These are phyloP conservation scores for Drosophila heteroneura DNA, from an alignment of 2,888 invertebrate species.

Conservation along the genomic window DNA sequence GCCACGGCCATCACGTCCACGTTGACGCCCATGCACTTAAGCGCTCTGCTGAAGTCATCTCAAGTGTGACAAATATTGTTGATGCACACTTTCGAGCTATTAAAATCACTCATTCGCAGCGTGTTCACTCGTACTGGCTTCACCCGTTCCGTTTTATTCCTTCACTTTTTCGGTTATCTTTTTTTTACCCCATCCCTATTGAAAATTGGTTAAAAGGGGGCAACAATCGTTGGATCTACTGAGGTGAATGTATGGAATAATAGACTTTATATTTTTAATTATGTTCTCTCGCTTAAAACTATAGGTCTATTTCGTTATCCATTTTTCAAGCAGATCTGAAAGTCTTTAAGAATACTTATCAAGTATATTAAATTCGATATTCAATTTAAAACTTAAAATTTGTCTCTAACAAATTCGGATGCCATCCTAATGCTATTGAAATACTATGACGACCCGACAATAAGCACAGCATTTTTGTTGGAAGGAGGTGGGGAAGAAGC, in stretches of 20 bases:
- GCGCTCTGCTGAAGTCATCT: constrained; percentile 39
- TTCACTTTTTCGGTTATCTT: not conserved
- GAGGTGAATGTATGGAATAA: not conserved
- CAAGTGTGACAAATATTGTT: constrained; percentile 62
- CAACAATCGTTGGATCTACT: not conserved
- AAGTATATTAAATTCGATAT: not conserved
- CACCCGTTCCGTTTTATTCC: not conserved
- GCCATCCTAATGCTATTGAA: not conserved
- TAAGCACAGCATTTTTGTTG: not conserved
- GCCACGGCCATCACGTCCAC: constrained; percentile 13
- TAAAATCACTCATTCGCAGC: constrained; percentile 67
- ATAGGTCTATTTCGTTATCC: not conserved
- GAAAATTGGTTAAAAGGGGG: not conserved
- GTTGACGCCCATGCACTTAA: constrained; percentile 42
- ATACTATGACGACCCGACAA: not conserved
- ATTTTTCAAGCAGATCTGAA: not conserved
- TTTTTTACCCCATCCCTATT: not conserved
- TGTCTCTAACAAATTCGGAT: not conserved
- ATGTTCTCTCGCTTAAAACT: not conserved
- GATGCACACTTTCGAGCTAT: constrained; percentile 52
- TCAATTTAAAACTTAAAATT: not conserved
- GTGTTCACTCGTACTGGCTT: constrained; percentile 12
- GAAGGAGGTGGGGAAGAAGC: not conserved
- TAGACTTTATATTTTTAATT: not conserved
- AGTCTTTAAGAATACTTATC: not conserved